phyloP scores from a whole-genome alignment of 2,888 invertebrate species.

The Thalpophila matura region DNA sequence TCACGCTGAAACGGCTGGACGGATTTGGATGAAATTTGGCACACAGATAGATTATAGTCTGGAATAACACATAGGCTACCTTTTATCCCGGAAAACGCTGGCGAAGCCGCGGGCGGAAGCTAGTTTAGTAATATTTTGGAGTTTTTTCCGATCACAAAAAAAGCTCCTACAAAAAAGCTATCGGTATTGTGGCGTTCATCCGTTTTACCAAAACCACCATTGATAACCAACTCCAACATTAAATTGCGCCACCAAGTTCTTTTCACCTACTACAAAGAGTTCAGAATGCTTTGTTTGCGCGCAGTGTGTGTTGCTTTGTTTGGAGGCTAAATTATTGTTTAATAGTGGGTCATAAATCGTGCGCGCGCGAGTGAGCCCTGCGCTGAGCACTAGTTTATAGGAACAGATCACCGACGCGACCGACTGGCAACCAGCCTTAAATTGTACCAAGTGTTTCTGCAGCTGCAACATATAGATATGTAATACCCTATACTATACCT shows the following conservation, averaged over 20 bases:
- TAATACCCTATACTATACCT: too few relatives aligned
- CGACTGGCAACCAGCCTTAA: neutral
- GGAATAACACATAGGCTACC: too few relatives aligned
- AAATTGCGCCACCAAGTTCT: neutral
- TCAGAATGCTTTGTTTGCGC: neutral
- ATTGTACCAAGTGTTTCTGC: neutral
- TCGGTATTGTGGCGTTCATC: slow-evolving; percentile 33
- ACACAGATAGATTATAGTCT: too few relatives aligned
- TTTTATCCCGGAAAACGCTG: too few relatives aligned
- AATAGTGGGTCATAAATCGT: slow-evolving; percentile 39
- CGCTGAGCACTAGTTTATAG: slow-evolving; percentile 36
- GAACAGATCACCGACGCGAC: neutral
- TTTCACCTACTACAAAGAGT: neutral
- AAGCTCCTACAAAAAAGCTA: too few relatives aligned
- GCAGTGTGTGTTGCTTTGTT: neutral
- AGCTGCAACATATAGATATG: neutral
- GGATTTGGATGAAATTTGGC: too few relatives aligned
- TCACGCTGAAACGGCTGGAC: too few relatives aligned
- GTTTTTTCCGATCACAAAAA: too few relatives aligned
- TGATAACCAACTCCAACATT: slow-evolving; percentile 16
- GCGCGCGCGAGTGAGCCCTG: slow-evolving; percentile 6
- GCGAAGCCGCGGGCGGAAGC: too few relatives aligned
- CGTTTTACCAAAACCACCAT: slow-evolving; percentile 39
- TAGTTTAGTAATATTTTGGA: too few relatives aligned
- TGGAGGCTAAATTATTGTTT: slow-evolving; percentile 47